A percentile compares a stretch with the other conserved stretches of the same genome.
Conservation (phyloP, 2,888 invertebrate species). For the Drosophila infuscata region DNA sequence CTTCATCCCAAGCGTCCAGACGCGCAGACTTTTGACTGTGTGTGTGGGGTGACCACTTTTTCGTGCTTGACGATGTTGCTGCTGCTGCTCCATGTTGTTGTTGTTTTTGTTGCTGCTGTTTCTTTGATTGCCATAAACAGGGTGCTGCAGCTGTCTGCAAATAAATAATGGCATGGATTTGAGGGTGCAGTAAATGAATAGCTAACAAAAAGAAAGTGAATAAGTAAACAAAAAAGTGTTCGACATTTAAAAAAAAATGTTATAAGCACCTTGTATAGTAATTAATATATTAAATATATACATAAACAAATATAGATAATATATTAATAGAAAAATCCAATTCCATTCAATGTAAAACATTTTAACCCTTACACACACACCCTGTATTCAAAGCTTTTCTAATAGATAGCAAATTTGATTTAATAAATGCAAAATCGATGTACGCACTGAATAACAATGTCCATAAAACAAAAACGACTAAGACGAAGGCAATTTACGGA, state of each 20-base stretch:
- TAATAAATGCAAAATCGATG: slow-evolving; percentile 40
- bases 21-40: slow-evolving; percentile 78
- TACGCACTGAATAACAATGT: slow-evolving; percentile 26
- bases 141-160: slow-evolving; percentile 38
- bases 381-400: not conserved
- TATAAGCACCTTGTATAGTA: not conserved
- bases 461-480: not conserved
- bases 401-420: slow-evolving; percentile 35
- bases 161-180: not conserved
- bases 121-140: slow-evolving; percentile 75
- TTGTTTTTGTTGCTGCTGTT: slow-evolving; percentile 56
- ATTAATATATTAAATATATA: not conserved
- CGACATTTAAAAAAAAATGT: not conserved
- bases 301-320: not conserved
- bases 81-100: slow-evolving; percentile 26
- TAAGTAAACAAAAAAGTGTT: not conserved
- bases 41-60: slow-evolving; percentile 79
- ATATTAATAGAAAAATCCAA: too few relatives aligned
- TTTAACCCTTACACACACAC: not conserved
- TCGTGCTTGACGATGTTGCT: slow-evolving; percentile 68
- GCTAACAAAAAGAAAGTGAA: not conserved
- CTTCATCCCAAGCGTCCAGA: slow-evolving; percentile 66
- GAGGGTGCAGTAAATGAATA: not conserved
- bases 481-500: not conserved
- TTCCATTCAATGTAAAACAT: too few relatives aligned